Evolutionary conservation across 2,113 vertebrate species (phyloP).

Genomic region (Lagopus muta): DNA sequence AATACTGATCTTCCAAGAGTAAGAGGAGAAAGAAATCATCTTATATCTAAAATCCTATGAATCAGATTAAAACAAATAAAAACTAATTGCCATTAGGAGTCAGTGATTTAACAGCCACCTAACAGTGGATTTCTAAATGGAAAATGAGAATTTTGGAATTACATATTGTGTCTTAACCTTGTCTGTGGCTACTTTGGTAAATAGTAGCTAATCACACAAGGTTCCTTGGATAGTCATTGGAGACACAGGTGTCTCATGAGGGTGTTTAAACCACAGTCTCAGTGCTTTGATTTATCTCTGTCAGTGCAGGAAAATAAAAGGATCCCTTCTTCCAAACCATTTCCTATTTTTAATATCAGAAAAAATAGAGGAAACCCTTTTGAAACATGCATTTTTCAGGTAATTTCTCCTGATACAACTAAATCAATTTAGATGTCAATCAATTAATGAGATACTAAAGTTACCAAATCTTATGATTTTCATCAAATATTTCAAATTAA

Average conservation of each 20-base stretch:
- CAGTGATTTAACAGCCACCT: background rate
- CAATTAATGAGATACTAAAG: slow-evolving; percentile 6
- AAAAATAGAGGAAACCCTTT: background rate
- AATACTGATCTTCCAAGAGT: background rate
- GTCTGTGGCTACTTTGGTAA: background rate
- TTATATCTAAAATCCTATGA: background rate
- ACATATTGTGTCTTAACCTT: background rate
- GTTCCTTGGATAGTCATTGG: background rate
- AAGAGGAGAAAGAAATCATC: background rate
- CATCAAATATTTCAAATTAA: slow-evolving; percentile 1
- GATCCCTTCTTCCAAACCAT: background rate
- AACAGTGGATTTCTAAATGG: background rate
- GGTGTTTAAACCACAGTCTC: background rate
- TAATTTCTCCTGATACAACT: background rate
- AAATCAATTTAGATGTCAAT: slow-evolving; percentile 25
- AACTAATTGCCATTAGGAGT: background rate
- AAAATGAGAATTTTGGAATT: background rate
- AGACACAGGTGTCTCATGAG: background rate
- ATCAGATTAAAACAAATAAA: background rate
- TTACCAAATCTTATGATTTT: background rate
- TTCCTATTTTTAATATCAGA: background rate
- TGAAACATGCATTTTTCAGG: background rate
- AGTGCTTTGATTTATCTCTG: background rate
- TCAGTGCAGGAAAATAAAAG: background rate
- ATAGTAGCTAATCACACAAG: background rate